Evolutionary conservation across 2,888 invertebrate species (phyloP), one percentile per base, ranked within the genome.

Genomic region (Pristionchus fissidentatus): DNA sequence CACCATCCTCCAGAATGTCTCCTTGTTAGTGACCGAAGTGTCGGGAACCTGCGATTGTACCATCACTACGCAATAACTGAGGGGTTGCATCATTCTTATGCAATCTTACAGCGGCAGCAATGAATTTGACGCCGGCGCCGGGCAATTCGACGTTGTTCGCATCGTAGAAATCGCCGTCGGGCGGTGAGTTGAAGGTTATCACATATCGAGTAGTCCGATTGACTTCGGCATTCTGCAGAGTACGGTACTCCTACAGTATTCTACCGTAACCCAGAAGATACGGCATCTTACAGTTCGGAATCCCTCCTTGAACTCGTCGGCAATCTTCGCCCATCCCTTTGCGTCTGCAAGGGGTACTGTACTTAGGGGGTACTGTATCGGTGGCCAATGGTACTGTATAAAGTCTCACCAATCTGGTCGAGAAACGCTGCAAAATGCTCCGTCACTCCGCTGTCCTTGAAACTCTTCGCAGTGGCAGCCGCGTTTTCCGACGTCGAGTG

Each of bases 91-190:
- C 70, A 70, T 70, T 3, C 7, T 43, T n/a, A 41, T 4, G 1
- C 3, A 41, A 43, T 70, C 70, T 41, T 5, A 77, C 77, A 3
- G 49, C 77, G 26, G 77, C 77, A 0, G 49, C 19, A 10, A 49
- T 32, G 49, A 77, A 49, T 49, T 29, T 26, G 13, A 19, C 41
- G 32, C 49, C 49, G 22, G 8, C 19, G 15, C 7, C 32, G 10
- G 77, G 77, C 70, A 49, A 77, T 35, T 52, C 49, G 2, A 77
- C 49, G 46, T 32, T 19, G 49, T 77, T 77, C 15, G 77, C 77
- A 77, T 77, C 77, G n/a, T 77, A 77, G 77, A 49, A 77, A 49
- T 77, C 77, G 3, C 77, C 77, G 49, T 77, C 77, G 32, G 77
- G 77, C 1, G 77, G 77, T 32, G 49, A 46, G 49, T 77, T 77